These are phyloP conservation scores for Caenorhabditis briggsae DNA, from an alignment of 1,140 invertebrate genomes.

Conservation along the genomic window DNA sequence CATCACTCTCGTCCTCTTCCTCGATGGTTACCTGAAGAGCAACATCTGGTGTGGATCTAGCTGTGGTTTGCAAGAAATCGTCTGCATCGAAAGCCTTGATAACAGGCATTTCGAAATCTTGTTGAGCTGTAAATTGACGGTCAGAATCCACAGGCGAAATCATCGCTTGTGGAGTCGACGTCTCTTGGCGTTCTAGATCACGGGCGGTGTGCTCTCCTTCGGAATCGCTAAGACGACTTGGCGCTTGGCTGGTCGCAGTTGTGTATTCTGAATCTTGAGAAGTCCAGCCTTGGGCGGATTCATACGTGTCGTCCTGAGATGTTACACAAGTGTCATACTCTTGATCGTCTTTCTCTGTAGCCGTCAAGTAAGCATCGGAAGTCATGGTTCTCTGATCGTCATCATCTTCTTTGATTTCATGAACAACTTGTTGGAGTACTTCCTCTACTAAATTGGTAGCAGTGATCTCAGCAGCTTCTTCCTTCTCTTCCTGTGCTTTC, in stretches of 20 bases:
- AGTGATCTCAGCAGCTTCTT: conserved; percentile 52
- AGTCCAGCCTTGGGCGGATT: conserved; percentile 65
- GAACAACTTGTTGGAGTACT: conserved; percentile 31
- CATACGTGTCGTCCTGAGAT: conserved; percentile 64
- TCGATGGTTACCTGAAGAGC: conserved; percentile 59
- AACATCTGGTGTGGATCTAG: conserved; percentile 64
- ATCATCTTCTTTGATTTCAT: conserved; percentile 12
- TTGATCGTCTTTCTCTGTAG: conserved; percentile 61
- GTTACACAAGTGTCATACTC: conserved; percentile 63
- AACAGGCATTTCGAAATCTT: conserved; percentile 55
- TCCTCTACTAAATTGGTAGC: conserved; percentile 53
- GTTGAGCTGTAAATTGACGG: conserved; percentile 51
- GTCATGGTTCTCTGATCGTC: conserved; percentile 42
- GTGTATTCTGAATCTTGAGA: conserved; percentile 63
- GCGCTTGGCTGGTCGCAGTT: conserved; percentile 54
- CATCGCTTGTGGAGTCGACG: conserved; percentile 58
- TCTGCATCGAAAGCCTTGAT: conserved; percentile 22
- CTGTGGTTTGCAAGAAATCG: conserved; percentile 48
- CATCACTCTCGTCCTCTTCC: conserved; percentile 59
- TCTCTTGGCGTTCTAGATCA: conserved; percentile 46
- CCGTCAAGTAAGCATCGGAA: conserved; percentile 27
- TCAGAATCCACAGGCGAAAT: conserved; percentile 64
- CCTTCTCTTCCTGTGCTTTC: conserved; percentile 25
- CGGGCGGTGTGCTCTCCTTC: conserved; percentile 36
- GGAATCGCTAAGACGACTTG: conserved; percentile 47